Base-by-base conservation (phyloP, 2,888 invertebrate species). In the Rhaphigaster nebulosa region DNA sequence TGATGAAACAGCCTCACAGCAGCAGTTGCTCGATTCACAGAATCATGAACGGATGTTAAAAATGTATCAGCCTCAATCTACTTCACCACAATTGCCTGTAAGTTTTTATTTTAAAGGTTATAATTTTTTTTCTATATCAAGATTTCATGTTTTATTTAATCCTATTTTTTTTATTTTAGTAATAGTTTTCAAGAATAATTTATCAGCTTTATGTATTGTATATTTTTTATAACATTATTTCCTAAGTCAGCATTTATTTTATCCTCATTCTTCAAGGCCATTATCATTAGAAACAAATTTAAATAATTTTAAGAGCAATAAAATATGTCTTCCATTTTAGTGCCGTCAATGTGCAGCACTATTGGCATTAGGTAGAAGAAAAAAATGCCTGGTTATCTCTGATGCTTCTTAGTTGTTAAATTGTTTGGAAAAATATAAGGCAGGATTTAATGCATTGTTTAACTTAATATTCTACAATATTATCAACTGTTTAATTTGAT, bases 31-130 rank as follows among this genome's bases (percentile, higher is more conserved):
- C 18, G 91, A 92, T 50, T 90, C 92, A 50, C 92, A 92, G 45
- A 92, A 91, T 80, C 92, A 92, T 70, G 91, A 91, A 12, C 91
- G 91, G 54, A 91, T 90, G 87, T 87, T 92, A 70, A 92, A 92
- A 88, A 90, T 92, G n/a, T 92, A 92, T 90, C 92, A 92, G 20
- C 80, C 91, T 26, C 91, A 91, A 38, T 87, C 92, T 38, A 88
- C 91, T 23, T 65, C 84, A 56, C 38, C 91, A n/a, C 91, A 88
- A 29, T 88, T 91, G 20, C 90, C 91, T 4, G 91, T 91, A 50
- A 89, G 90, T 80, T 52, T 23, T n/a, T n/a, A 65, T 34, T 56
- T 56, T 88, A 23, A 29, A 10, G 2, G 34, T 8, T 76, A 20
- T 76, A 8, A 15, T 38, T 0, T 26, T 56, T 56, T 56, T 23